A percentile compares a stretch with the other conserved stretches of the same genome.
phyloP scores from a whole-genome alignment of 2,888 invertebrate species.

The Silvanus unidentatus region DNA sequence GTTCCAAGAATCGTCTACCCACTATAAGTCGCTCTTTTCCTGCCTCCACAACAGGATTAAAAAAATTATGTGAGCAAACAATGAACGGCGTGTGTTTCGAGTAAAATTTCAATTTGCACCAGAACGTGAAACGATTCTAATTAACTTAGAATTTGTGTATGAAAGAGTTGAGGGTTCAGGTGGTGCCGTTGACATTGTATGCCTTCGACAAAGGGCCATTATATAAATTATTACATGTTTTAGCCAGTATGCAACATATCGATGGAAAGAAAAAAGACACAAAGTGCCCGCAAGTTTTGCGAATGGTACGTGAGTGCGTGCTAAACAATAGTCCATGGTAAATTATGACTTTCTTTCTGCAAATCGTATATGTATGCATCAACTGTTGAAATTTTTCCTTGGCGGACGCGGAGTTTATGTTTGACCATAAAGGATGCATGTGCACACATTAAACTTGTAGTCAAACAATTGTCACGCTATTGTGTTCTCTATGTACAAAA shows the following conservation, averaged over 20 bases:
- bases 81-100: no score
- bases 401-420: background rate
- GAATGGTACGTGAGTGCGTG: slow-evolving; percentile 5
- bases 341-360: slow-evolving; percentile 5
- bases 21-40: slow-evolving; percentile 6
- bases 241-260: background rate
- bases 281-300: background rate
- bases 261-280: no score
- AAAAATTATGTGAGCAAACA: no score
- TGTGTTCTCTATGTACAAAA: no score
- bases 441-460: background rate
- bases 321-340: slow-evolving; percentile 5
- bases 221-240: slow-evolving; percentile 2
- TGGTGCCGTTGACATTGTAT: slow-evolving; percentile 1
- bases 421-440: background rate
- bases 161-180: background rate
- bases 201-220: slow-evolving; percentile 2
- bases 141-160: background rate
- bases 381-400: background rate
- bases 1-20: slow-evolving; percentile 27
- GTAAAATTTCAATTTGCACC: no score
- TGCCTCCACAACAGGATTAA: background rate
- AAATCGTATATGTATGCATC: background rate
- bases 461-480: no score
- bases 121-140: no score